phyloP scores from a whole-genome alignment of 2,113 vertebrate genomes.

The Colistium nudipinnis region DNA sequence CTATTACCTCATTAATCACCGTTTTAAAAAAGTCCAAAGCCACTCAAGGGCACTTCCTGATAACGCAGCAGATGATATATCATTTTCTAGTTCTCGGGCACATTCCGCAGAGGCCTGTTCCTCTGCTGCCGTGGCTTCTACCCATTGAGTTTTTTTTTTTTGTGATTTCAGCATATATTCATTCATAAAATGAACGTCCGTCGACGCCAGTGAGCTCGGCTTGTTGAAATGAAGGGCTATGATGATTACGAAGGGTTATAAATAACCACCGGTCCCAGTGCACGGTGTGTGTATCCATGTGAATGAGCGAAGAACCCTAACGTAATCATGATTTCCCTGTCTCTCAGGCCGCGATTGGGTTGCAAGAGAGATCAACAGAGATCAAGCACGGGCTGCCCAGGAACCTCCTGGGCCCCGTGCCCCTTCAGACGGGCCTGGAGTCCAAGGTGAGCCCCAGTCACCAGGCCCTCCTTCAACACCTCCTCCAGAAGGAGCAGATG shows the following conservation, averaged over 20 bases:
- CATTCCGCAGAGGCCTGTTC: slow-evolving; percentile 65
- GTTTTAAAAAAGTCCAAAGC: slow-evolving; percentile 74
- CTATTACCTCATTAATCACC: slow-evolving; percentile 81
- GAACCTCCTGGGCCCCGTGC: slow-evolving; percentile 87
- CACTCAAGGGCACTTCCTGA: slow-evolving; percentile 73
- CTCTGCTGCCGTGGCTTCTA: slow-evolving; percentile 36
- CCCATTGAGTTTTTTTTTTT: too few relatives aligned
- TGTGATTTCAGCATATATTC: slow-evolving; percentile 23
- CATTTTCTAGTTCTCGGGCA: slow-evolving; percentile 65
- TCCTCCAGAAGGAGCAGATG: slow-evolving; percentile 96
- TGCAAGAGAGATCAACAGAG: slow-evolving; percentile 88
- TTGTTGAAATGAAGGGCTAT: neutral
- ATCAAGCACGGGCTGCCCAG: slow-evolving; percentile 86
- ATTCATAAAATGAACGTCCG: slow-evolving; percentile 28
- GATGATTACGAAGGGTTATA: neutral
- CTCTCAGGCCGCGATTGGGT: slow-evolving; percentile 86
- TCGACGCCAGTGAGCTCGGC: neutral
- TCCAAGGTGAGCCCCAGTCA: slow-evolving; percentile 95
- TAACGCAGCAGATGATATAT: slow-evolving; percentile 69
- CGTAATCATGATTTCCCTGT: neutral
- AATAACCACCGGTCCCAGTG: neutral
- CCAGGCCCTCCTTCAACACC: slow-evolving; percentile 96
- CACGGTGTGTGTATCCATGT: neutral
- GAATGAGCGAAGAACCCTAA: neutral
- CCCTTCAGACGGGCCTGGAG: slow-evolving; percentile 87